These are phyloP conservation scores for Oplegnathus fasciatus DNA, from an alignment of 2,113 vertebrate genomes.

Conservation along the genomic window DNA sequence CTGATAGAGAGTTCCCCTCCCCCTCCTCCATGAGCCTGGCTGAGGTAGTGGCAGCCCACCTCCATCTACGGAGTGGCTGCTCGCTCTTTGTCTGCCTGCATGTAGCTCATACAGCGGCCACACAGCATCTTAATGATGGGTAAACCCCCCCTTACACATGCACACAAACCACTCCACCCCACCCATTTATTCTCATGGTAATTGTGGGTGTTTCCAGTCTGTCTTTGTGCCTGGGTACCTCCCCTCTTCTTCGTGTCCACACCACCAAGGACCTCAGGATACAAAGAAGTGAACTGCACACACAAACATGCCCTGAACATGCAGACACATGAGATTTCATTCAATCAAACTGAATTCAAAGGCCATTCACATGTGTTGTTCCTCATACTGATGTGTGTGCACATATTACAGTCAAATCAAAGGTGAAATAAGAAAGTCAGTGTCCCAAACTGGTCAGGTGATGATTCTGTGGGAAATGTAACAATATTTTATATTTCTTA, in stretches of 20 bases:
- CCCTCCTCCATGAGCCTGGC: constrained; percentile 31
- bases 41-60: constrained; percentile 23
- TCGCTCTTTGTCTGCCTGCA: constrained; percentile 69
- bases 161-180: background rate
- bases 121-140: constrained; percentile 53
- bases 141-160: background rate
- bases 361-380: background rate
- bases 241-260: no score
- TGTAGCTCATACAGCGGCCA: constrained; percentile 46
- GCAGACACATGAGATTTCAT: background rate
- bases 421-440: background rate
- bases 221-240: constrained; percentile 28
- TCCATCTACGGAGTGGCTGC: constrained; percentile 34
- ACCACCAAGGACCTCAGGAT: background rate
- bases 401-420: background rate
- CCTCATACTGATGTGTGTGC: background rate
- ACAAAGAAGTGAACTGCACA: constrained; percentile 13
- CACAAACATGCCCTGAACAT: background rate
- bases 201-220: constrained; percentile 62
- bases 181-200: constrained; percentile 69
- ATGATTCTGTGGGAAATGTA: background rate
- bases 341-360: background rate
- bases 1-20: constrained; percentile 36
- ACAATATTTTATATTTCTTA: background rate
- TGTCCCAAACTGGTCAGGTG: background rate